Conservation (phyloP, 2,113 vertebrate species). For the Corynorhinus townsendii region DNA sequence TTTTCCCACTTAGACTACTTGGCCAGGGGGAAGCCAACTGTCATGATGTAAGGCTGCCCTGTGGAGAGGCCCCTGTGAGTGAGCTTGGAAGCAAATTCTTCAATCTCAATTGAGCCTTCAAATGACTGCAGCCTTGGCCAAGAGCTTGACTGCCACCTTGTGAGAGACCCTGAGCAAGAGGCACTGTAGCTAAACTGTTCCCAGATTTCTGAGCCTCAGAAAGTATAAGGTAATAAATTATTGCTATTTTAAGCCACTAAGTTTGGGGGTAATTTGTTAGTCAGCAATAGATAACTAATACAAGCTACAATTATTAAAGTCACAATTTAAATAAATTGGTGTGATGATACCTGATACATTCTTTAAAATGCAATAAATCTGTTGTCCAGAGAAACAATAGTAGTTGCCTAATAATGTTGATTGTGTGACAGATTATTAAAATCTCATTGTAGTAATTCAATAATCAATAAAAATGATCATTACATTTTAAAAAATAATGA, state of each 20-base stretch:
- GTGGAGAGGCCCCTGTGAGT: neutral
- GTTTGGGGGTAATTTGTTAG: neutral
- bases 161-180: neutral
- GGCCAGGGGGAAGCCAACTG: neutral
- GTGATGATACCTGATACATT: neutral
- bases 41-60: neutral
- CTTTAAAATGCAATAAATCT: neutral
- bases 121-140: neutral
- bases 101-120: neutral
- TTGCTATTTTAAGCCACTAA: neutral
- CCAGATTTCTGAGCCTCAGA: neutral
- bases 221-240: neutral
- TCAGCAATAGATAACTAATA: neutral
- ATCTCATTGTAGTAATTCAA: slow-evolving; percentile 6
- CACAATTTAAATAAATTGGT: neutral
- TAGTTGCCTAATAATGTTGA: neutral
- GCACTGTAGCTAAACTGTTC: neutral
- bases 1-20: neutral
- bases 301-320: neutral
- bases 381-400: neutral
- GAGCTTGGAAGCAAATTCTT: neutral
- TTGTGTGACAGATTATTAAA: neutral
- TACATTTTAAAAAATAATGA: slow-evolving; percentile 26
- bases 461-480: slow-evolving; percentile 2
- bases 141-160: slow-evolving; percentile 37